Base-by-base conservation (phyloP, 2,888 invertebrate genomes). In the Bombylius major region DNA sequence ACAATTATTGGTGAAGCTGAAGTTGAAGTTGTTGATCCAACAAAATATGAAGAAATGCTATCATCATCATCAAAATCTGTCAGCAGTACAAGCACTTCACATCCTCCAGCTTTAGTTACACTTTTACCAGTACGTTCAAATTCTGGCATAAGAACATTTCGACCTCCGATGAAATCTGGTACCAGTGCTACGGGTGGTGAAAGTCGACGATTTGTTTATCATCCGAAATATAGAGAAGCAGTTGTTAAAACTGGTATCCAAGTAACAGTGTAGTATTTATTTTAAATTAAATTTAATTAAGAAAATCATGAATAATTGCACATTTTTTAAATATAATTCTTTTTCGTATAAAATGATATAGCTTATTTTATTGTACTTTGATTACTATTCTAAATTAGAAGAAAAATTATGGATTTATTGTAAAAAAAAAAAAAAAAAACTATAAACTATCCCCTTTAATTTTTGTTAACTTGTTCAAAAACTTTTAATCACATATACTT, bases 91-190 rank as follows among this genome's bases (percentile, higher is more conserved):
- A 54, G 44, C 9, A 69, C 70, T 48, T 64, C 68, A 9, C 64
- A 71, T 62, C 63, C 66, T 5, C 67, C 70, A 53, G 73, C 74
- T n/a, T 65, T 82, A 31, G 81, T 82, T 3, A 89, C 88, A 1
- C 70, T 89, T 47, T 75, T 87, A 56, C 89, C 89, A 1, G 87
- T 83, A 0, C 84, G 87, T 66, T 89, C 89, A 3, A 89, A 89
- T 70, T 81, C 86, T 0, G 88, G 87, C 1, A 79, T 88, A 6
- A 83, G 86, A 60, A 87, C 86, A 0, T 73, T 87, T 49, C 75
- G 85, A 63, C 85, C 84, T 3, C 75, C 82, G 47, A n/a, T 14
- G 6, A 44, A 36, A 6, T 56, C 58, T 50, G 49, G 55, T 50
- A 60, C 60, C 49, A 34, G 58, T 33, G 12, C 34, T 14, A 51